Percentiles rank a stretch among this genome's conserved stretches.
These are phyloP conservation scores for Garrulus glandarius DNA, from an alignment of 2,797 vertebrate species.

Conservation along the genomic window DNA sequence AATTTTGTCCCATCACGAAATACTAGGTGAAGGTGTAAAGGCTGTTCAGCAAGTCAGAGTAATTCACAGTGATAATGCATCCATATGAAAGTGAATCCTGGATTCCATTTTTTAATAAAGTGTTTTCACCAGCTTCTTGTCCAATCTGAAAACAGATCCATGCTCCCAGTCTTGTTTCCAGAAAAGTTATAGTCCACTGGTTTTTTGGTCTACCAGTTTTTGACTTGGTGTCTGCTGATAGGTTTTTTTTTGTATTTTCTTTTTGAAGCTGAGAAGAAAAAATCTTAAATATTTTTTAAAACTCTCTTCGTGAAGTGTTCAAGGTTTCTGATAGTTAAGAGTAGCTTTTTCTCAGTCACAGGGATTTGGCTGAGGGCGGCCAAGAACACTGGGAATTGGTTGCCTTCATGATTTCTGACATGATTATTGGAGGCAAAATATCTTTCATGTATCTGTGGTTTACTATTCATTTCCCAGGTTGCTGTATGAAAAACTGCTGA, in stretches of 20 bases:
- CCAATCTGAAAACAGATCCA: not conserved
- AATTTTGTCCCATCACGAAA: not conserved
- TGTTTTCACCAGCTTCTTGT: not conserved
- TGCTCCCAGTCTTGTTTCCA: not conserved
- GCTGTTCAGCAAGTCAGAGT: not conserved
- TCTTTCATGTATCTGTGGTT: not conserved
- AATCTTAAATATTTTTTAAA: not conserved
- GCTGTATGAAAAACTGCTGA: not conserved
- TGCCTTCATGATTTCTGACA: not conserved
- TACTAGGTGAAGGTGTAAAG: not conserved
- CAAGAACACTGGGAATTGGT: not conserved
- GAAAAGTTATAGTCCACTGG: not conserved
- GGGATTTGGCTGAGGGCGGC: not conserved
- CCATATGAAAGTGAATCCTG: not conserved
- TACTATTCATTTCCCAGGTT: not conserved
- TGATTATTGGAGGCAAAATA: not conserved
- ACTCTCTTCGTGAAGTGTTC: not conserved
- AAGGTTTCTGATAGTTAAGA: not conserved
- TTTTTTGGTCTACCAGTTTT: not conserved
- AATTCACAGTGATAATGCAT: not conserved
- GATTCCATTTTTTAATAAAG: not conserved
- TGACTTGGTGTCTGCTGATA: not conserved
- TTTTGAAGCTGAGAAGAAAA: not conserved
- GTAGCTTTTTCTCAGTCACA: not conserved
- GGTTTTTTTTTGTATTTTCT: not conserved